Conservation (phyloP, 2,797 vertebrate species). For the Sebastes hopkinsi region DNA sequence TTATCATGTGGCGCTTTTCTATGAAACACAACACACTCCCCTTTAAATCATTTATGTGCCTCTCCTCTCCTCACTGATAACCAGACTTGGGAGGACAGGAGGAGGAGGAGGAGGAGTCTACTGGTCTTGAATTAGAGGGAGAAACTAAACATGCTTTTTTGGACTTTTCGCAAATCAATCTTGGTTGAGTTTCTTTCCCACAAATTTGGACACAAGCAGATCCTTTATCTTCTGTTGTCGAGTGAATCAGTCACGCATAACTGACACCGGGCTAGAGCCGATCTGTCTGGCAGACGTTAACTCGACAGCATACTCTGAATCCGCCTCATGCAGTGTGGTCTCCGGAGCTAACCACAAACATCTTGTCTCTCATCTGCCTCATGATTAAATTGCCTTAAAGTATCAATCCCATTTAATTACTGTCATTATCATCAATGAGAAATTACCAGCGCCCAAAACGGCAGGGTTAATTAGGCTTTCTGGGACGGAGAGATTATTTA, state of each 20-base stretch:
- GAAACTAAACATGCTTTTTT: neutral
- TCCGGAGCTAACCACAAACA: conserved; percentile 55
- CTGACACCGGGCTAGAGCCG: conserved; percentile 2
- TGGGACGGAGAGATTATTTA: conserved; percentile 73
- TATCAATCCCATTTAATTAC: conserved; percentile 83
- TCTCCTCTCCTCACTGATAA: conserved; percentile 1
- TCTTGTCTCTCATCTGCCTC: conserved; percentile 66
- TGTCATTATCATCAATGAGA: conserved; percentile 83
- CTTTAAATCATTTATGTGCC: conserved; percentile 39
- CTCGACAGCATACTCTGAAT: neutral
- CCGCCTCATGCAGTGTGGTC: conserved; percentile 39
- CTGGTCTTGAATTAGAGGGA: neutral
- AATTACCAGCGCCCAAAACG: conserved; percentile 74
- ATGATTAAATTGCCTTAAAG: conserved; percentile 81
- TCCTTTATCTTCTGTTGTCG: neutral
- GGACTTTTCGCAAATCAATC: neutral
- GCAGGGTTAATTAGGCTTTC: conserved; percentile 81
- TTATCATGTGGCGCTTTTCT: conserved; percentile 22
- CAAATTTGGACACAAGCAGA: neutral
- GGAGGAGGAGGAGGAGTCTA: neutral
- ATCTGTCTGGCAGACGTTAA: conserved; percentile 35
- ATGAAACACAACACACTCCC: conserved; percentile 28
- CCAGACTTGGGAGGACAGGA: neutral
- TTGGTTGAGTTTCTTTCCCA: neutral
- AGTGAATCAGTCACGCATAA: neutral